phyloP scores from a whole-genome alignment of 1,140 invertebrate species.

The Ceratoteleas bidentatus region DNA sequence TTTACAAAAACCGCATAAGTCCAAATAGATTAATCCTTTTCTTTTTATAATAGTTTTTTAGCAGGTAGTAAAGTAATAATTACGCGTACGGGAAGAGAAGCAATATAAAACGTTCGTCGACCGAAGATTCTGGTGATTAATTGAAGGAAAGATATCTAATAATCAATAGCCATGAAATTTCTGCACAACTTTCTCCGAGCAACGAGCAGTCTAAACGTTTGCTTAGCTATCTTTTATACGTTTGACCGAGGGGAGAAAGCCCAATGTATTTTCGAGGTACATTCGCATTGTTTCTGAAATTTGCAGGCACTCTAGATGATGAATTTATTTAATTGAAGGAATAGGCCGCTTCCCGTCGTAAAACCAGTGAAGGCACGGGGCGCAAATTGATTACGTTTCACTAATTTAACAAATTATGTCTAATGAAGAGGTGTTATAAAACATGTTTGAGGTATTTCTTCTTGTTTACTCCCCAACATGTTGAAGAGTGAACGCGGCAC shows the following conservation, averaged over 20 bases:
- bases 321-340: constrained; percentile 12
- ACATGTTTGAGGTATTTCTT: too few species aligned
- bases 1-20: too few species aligned
- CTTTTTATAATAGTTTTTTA: too few species aligned
- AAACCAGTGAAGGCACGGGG: not conserved
- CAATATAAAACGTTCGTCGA: not conserved
- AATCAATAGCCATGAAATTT: constrained; percentile 39
- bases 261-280: constrained; percentile 5
- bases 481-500: too few species aligned
- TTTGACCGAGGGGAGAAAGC: constrained; percentile 27
- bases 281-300: constrained; percentile 24
- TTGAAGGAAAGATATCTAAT: constrained; percentile 28
- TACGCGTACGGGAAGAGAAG: not conserved
- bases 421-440: too few species aligned
- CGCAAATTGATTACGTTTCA: too few species aligned
- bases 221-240: constrained; percentile 40
- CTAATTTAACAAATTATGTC: too few species aligned
- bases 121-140: constrained; percentile 30
- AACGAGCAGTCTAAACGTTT: constrained; percentile 7
- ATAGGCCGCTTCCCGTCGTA: constrained; percentile 13
- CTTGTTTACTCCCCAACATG: too few species aligned
- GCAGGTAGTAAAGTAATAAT: not conserved
- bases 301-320: constrained; percentile 9
- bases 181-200: constrained; percentile 41
- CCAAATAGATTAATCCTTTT: too few species aligned